These are phyloP conservation scores for Characodon lateralis DNA, from an alignment of 2,797 vertebrate genomes.

Conservation along the genomic window DNA sequence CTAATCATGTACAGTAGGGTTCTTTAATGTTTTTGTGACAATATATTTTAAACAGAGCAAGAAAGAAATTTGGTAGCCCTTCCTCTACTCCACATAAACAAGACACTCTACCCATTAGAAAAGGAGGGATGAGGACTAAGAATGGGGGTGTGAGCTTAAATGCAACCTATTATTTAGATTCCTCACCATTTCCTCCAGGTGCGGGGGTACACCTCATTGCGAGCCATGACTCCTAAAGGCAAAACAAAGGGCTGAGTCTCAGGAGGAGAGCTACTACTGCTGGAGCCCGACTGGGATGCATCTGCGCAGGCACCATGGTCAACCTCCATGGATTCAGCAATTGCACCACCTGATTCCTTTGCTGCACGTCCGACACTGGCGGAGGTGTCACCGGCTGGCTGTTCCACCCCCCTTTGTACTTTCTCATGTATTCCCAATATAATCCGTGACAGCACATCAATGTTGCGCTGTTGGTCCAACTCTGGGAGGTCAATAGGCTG, in stretches of 20 bases:
- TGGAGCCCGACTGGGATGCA: constrained; percentile 44
- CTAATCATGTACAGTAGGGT: too few relatives aligned
- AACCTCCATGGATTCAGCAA: constrained; percentile 31
- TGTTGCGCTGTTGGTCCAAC: constrained; percentile 85
- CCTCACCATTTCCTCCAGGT: constrained; percentile 91
- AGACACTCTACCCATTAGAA: neutral
- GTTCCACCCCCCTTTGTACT: constrained; percentile 78
- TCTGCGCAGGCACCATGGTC: constrained; percentile 41
- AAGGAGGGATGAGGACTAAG: neutral
- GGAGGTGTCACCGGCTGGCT: constrained; percentile 31
- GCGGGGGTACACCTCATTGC: constrained; percentile 94
- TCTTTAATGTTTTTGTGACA: too few relatives aligned
- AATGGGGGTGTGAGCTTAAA: neutral
- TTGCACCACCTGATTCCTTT: constrained; percentile 56
- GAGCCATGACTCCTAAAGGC: constrained; percentile 91
- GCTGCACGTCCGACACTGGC: neutral
- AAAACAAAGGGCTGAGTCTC: constrained; percentile 87
- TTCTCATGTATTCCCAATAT: constrained; percentile 88
- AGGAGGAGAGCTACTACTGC: constrained; percentile 28
- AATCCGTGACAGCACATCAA: constrained; percentile 90
- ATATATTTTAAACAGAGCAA: neutral
- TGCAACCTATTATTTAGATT: neutral
- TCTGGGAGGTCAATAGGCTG: constrained; percentile 89
- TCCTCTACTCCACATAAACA: neutral
- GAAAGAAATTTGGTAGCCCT: neutral